Base-by-base conservation (phyloP, 2,113 vertebrate species). In the Erythrocebus patas region DNA sequence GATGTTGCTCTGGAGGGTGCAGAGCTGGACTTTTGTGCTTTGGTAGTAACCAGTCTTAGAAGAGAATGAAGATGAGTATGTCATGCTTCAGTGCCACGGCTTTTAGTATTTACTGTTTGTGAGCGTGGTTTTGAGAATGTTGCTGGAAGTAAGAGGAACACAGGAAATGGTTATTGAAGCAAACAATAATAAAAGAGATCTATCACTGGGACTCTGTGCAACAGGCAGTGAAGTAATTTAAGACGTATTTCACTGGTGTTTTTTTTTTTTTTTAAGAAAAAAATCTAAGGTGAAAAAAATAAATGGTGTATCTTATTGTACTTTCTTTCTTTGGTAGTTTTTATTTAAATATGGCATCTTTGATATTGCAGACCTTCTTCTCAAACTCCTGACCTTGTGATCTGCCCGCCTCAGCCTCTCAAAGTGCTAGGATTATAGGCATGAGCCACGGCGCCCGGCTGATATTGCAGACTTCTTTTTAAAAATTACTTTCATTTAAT, bases 171-270 rank as follows among this genome's bases (percentile, higher is more conserved):
- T 93, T 97, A 91, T 78, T 88, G 93, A 97, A 95, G 80, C 78
- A 97, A 97, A 96, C 89, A 92, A 50, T 96, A 97, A 96, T 96
- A 97, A 97, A 87, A 96, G 92, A 95, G 86, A 95, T 96, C 89
- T 95, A 76, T 96, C 96, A 80, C 75, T 81, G 61, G 85, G 50
- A 93, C 79, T 95, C 61, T 93, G 45, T 91, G 81, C 32, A 96
- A 86, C 25, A 95, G 95, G 55, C 66, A 87, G 89, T 18, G 17
- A 95, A 97, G 55, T 97, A 87, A 97, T 98, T 98, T 97, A 87
- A 96, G 94, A 91, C 88, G 79, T 86, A 92, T 95, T 96, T 64
- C 27, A 48, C 35, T 92, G 61, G 5, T 43, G 5, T 43, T 45
- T 9, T 25, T 87, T 86, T 61, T 25, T 61, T 64, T 30, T 96